Conservation (phyloP, 2,888 invertebrate species). For the Agonopterix arenella region DNA sequence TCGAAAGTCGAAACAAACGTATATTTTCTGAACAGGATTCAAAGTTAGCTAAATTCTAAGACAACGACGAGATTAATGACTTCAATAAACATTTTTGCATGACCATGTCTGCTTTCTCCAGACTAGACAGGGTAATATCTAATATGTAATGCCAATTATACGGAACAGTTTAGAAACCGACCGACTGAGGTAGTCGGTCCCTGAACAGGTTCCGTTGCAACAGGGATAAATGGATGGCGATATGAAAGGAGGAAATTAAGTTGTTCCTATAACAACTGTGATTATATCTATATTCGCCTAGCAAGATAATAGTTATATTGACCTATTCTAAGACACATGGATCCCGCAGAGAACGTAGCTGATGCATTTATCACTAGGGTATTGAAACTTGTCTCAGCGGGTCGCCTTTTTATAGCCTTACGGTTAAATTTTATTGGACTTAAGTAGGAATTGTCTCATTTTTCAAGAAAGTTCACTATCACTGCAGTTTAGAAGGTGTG, state of each 20-base stretch:
- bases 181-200: too few species aligned
- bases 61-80: too few species aligned
- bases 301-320: slow-evolving; percentile 5
- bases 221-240: background rate
- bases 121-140: too few species aligned
- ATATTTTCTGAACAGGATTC: too few species aligned
- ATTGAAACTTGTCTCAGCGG: slow-evolving; percentile 34
- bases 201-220: too few species aligned
- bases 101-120: too few species aligned
- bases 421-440: background rate
- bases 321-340: slow-evolving; percentile 18
- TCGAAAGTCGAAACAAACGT: too few species aligned
- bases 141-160: too few species aligned
- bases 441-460: slow-evolving; percentile 3
- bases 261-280: background rate
- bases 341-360: slow-evolving; percentile 36
- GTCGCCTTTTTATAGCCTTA: slow-evolving; percentile 22
- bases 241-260: slow-evolving; percentile 2
- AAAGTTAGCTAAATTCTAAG: too few species aligned
- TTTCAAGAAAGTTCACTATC: background rate
- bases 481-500: background rate
- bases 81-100: too few species aligned
- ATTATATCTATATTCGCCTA: too few species aligned
- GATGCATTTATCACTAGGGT: slow-evolving; percentile 37
- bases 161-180: too few species aligned